Conservation (phyloP, 2,113 vertebrate species). For the Pontoporia blainvillei region DNA sequence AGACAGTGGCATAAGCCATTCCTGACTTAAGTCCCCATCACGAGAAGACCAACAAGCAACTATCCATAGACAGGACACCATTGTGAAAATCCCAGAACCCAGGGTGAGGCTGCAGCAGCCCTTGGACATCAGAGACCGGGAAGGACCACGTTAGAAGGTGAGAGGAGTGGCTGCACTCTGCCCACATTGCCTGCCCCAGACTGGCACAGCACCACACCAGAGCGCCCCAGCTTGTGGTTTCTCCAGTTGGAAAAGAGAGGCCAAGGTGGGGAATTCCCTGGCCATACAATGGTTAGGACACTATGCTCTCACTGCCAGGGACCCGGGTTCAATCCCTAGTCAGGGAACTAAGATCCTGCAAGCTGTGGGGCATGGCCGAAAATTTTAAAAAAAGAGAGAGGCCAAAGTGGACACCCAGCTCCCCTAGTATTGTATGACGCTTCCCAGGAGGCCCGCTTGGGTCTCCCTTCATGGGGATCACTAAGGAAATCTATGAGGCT, state of each 20-base stretch:
- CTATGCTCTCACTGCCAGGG: too few species aligned
- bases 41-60: neutral
- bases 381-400: too few species aligned
- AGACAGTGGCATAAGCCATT: neutral
- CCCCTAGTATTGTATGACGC: too few species aligned
- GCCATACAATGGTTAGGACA: too few species aligned
- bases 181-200: neutral
- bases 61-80: neutral
- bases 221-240: neutral
- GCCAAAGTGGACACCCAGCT: neutral
- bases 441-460: neutral
- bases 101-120: neutral
- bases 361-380: rapidly evolving
- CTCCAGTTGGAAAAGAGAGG: neutral
- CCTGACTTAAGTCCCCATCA: neutral
- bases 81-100: neutral
- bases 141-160: neutral
- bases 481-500: neutral
- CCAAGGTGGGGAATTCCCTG: neutral
- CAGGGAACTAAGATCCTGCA: too few species aligned
- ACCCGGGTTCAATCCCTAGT: too few species aligned
- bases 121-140: neutral
- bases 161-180: neutral
- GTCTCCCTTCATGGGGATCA: neutral
- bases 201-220: neutral